Conservation (phyloP, 2,113 vertebrate genomes). For the Catagonus wagneri region DNA sequence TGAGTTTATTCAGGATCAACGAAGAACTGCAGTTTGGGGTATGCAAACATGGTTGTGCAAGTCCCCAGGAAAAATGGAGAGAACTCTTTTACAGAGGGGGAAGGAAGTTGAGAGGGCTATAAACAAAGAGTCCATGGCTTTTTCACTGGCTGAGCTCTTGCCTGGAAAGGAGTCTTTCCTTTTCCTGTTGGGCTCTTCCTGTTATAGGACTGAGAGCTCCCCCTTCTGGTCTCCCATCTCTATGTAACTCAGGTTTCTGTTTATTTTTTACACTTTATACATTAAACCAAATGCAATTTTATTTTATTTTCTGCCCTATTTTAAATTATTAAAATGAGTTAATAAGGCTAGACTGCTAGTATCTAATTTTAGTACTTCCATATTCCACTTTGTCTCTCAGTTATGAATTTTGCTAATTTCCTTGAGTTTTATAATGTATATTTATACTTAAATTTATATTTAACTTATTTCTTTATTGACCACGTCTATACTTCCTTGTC, state of each 20-base stretch:
- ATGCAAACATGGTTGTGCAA: neutral
- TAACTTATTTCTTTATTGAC: neutral
- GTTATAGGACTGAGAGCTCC: neutral
- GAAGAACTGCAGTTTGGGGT: neutral
- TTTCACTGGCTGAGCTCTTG: neutral
- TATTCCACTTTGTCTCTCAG: neutral
- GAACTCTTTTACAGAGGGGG: neutral
- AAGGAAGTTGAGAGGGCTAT: neutral
- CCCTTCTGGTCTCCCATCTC: neutral
- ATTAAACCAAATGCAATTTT: neutral
- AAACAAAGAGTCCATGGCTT: neutral
- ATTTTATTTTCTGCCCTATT: neutral
- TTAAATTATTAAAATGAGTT: neutral
- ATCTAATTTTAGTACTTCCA: neutral
- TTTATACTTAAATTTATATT: neutral
- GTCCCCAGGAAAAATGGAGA: neutral
- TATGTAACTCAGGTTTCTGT: neutral
- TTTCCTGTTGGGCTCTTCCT: neutral
- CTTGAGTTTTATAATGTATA: slow-evolving; percentile 9
- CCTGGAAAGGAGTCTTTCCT: neutral
- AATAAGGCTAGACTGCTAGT: neutral
- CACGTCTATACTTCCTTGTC: neutral
- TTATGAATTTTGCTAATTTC: neutral
- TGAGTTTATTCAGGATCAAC: neutral
- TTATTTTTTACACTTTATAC: neutral